Percentiles rank a stretch among this genome's conserved stretches.
Evolutionary conservation across 2,888 invertebrate species (phyloP).

Genomic region (Amiota minor): DNA sequence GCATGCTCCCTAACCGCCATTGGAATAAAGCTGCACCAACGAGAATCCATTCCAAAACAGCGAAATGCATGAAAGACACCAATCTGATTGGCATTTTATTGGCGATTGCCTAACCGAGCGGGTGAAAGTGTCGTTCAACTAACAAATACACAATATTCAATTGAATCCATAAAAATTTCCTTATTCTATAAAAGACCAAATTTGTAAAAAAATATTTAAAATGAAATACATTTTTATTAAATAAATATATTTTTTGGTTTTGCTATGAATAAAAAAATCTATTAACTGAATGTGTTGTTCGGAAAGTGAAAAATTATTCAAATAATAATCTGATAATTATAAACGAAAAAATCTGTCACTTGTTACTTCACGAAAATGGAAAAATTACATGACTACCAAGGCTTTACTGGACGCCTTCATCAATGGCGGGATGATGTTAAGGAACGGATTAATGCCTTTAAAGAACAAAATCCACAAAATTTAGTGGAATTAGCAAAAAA

Average conservation of each 20-base stretch:
- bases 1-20: conserved; percentile 35
- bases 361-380: conserved; percentile 77
- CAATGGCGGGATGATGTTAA: conserved; percentile 79
- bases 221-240: neutral
- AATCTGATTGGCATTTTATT: conserved; percentile 23
- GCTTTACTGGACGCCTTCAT: conserved; percentile 82
- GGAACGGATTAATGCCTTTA: conserved; percentile 79
- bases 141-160: conserved; percentile 28
- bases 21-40: conserved; percentile 13
- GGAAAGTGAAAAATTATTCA: neutral
- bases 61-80: neutral
- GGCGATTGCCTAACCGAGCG: conserved; percentile 15
- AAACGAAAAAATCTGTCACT: neutral
- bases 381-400: conserved; percentile 87
- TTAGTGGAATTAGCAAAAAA: conserved; percentile 75
- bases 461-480: conserved; percentile 77
- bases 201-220: neutral
- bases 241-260: neutral
- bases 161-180: conserved; percentile 20
- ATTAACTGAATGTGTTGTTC: neutral
- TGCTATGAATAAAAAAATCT: neutral
- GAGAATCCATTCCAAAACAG: conserved; percentile 21
- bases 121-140: conserved; percentile 8
- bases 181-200: conserved; percentile 27
- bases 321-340: neutral